phyloP scores from a whole-genome alignment of 2,888 invertebrate species.

The Mimas tiliae region DNA sequence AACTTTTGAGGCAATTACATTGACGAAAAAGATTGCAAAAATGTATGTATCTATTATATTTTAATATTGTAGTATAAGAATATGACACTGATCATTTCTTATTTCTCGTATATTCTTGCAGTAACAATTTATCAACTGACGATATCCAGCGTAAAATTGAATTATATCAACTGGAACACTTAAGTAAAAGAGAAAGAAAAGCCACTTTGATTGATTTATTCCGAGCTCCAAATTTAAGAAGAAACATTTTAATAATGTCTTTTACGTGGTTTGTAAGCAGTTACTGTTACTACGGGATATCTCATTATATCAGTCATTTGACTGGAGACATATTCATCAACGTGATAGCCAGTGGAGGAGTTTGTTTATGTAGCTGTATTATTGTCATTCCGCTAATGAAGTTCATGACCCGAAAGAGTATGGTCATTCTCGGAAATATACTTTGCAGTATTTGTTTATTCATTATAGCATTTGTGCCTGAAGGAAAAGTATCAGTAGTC shows the following conservation, averaged over 20 bases:
- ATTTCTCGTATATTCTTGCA: slow-evolving; percentile 48
- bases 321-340: slow-evolving; percentile 92
- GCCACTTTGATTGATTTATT: slow-evolving; percentile 86
- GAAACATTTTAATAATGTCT: slow-evolving; percentile 88
- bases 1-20: slow-evolving; percentile 83
- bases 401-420: slow-evolving; percentile 86
- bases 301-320: slow-evolving; percentile 90
- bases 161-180: slow-evolving; percentile 54
- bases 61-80: neutral
- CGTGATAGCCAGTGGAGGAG: slow-evolving; percentile 88
- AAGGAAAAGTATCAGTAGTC: slow-evolving; percentile 74
- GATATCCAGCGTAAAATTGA: slow-evolving; percentile 68
- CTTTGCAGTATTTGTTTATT: slow-evolving; percentile 86
- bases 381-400: slow-evolving; percentile 86
- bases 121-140: slow-evolving; percentile 70
- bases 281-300: slow-evolving; percentile 89
- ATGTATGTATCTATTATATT: slow-evolving; percentile 49
- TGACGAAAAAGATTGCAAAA: slow-evolving; percentile 87
- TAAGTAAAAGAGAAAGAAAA: slow-evolving; percentile 50
- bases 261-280: slow-evolving; percentile 92
- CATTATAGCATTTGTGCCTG: slow-evolving; percentile 83
- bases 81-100: neutral
- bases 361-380: slow-evolving; percentile 84
- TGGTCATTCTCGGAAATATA: slow-evolving; percentile 84
- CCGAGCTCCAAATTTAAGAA: slow-evolving; percentile 86